Conservation (phyloP, 2,797 vertebrate genomes). For the Hipposideros larvatus region DNA sequence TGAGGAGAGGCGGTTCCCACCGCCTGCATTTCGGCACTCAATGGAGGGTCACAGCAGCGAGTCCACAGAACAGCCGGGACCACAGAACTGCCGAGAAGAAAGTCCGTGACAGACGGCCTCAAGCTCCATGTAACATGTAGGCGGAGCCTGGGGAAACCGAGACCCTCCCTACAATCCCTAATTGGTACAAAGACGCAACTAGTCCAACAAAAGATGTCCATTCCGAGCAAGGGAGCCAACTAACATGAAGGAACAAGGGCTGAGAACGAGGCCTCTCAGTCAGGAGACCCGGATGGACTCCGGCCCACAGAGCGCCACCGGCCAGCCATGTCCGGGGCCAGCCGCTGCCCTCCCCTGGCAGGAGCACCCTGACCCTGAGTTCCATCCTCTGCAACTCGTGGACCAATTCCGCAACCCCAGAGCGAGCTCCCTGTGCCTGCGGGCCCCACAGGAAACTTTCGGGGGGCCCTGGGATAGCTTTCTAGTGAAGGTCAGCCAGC, state of each 20-base stretch:
- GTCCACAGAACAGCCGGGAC: background rate
- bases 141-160: background rate
- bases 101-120: background rate
- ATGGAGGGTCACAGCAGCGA: background rate
- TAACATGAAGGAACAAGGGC: background rate
- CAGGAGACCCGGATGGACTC: background rate
- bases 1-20: background rate
- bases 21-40: too few species aligned
- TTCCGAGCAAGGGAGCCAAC: background rate
- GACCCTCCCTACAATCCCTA: background rate
- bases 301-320: fast-evolving
- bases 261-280: fast-evolving
- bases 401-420: background rate
- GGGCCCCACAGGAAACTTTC: background rate
- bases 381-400: fast-evolving
- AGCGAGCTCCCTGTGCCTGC: fast-evolving
- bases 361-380: too few species aligned
- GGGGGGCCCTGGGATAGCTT: fast-evolving
- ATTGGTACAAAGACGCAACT: background rate
- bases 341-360: fast-evolving
- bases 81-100: too few species aligned
- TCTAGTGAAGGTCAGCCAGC: background rate
- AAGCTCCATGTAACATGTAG: background rate
- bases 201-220: background rate
- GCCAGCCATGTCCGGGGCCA: fast-evolving